phyloP scores from a whole-genome alignment of 1,140 invertebrate species.

The Colletes gigas region DNA sequence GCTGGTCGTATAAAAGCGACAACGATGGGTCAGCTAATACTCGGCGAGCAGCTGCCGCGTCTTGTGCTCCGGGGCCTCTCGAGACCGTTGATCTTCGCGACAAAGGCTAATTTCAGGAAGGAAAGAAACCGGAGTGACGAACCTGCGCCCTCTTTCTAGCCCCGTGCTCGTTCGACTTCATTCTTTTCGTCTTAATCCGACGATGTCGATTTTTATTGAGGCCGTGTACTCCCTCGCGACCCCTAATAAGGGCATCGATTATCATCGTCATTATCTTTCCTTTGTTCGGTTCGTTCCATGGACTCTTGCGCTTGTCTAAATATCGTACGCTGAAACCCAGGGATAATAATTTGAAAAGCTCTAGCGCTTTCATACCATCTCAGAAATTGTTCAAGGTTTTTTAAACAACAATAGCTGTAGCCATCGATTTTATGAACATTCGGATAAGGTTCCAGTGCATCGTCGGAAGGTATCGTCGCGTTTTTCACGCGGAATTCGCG shows the following conservation, averaged over 20 bases:
- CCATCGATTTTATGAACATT: not conserved
- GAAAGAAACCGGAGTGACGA: slow-evolving; percentile 19
- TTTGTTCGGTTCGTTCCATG: not conserved
- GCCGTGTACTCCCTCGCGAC: not conserved
- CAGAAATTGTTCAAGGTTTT: too few species aligned
- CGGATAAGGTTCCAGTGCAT: not conserved
- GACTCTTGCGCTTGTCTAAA: not conserved
- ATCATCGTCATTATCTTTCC: not conserved
- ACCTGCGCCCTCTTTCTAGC: not conserved
- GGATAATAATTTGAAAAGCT: too few species aligned
- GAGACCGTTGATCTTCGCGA: slow-evolving; percentile 32
- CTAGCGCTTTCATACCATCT: too few species aligned
- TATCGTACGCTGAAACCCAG: not conserved
- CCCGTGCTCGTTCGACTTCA: not conserved
- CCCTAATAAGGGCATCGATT: not conserved
- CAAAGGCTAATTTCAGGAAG: slow-evolving; percentile 52
- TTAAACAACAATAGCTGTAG: too few species aligned
- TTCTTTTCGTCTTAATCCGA: slow-evolving; percentile 17
- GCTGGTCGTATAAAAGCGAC: slow-evolving; percentile 51
- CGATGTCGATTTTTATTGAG: slow-evolving; percentile 1
- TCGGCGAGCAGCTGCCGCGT: slow-evolving; percentile 52
- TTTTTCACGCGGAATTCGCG: not conserved
- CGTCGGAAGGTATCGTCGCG: not conserved
- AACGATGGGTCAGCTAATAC: slow-evolving; percentile 40
- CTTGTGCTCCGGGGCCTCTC: slow-evolving; percentile 15